These are phyloP conservation scores for Diplodus sargus DNA, from an alignment of 2,797 vertebrate species.

Conservation along the genomic window DNA sequence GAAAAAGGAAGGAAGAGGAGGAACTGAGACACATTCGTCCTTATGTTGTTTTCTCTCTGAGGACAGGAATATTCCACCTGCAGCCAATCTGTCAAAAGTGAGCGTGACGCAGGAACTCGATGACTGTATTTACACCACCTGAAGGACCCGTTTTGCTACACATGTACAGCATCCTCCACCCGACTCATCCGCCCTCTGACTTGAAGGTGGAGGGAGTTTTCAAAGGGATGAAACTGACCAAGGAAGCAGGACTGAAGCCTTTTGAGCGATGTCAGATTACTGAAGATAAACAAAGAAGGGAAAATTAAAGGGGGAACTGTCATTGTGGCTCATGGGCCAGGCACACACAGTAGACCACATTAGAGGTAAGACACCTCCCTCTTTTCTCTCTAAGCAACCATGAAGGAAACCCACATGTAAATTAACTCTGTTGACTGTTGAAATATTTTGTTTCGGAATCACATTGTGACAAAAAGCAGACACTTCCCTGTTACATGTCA, in stretches of 20 bases:
- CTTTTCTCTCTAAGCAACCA: slow-evolving; percentile 65
- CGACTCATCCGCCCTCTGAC: slow-evolving; percentile 38
- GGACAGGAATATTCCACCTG: slow-evolving; percentile 67
- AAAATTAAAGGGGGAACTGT: slow-evolving; percentile 46
- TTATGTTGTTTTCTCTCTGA: slow-evolving; percentile 33
- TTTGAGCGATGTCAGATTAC: slow-evolving; percentile 56
- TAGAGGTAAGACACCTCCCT: slow-evolving; percentile 73
- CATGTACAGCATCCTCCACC: slow-evolving; percentile 58
- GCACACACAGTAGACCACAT: slow-evolving; percentile 56
- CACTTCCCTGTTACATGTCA: slow-evolving; percentile 17
- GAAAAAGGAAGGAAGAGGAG: slow-evolving; percentile 38
- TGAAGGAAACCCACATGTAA: slow-evolving; percentile 73
- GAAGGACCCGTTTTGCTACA: slow-evolving; percentile 59
- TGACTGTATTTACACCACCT: slow-evolving; percentile 53
- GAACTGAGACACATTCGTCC: slow-evolving; percentile 37
- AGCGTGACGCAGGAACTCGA: slow-evolving; percentile 47
- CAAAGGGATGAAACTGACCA: slow-evolving; percentile 56
- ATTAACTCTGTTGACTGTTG: slow-evolving; percentile 40
- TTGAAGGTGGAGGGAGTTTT: slow-evolving; percentile 50
- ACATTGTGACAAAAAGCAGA: slow-evolving; percentile 28
- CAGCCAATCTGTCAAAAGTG: slow-evolving; percentile 52
- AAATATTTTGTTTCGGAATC: slow-evolving; percentile 43
- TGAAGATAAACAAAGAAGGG: slow-evolving; percentile 62
- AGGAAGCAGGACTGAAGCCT: slow-evolving; percentile 65
- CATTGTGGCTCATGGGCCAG: slow-evolving; percentile 43